Base-by-base conservation (phyloP, 2,797 vertebrate species). In the Nyctalus aviator region DNA sequence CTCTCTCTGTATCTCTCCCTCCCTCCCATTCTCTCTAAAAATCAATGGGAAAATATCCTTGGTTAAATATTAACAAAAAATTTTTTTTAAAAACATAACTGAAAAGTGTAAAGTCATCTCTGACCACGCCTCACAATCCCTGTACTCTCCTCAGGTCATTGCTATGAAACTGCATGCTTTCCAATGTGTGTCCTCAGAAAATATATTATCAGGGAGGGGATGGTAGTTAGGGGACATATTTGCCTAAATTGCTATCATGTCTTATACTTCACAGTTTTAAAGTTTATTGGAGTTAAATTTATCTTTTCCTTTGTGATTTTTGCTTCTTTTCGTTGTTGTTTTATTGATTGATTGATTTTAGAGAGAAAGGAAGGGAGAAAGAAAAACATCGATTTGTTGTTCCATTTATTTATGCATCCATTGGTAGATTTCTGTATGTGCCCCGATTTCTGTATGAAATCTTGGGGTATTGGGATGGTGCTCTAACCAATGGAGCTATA, bases 231-330 rank as follows among this genome's bases (percentile, higher is more conserved):
- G 72, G 27, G 35, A 41, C 53, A n/a, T 72, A 17, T 57, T 94
- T 88, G 27, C 57, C 57, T 94, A 27, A 57, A 55, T 93, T 35
- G 20, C 14, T 75, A 23, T 64, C 76, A n/a, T 69, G 55, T 79
- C 73, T 77, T 75, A 32, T n/a, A 69, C 44, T 50, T 37, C 68
- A 95, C 35, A 68, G n/a, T 86, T 88, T 82, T 79, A 73, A 84
- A 75, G 88, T 90, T 86, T 53, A 35, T 25, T 78, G 35, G 68
- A 81, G 15, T 90, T 72, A 50, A 18, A 84, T 59, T n/a, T 75
- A 85, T 76, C 66, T 94, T 95, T 95, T 59, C 44, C 21, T 86
- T 83, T 48, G 44, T 93, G 90, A 41, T 11, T 92, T 87, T 69
- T 87, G 37, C 6, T n/a, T 84, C 37, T 85, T 71, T 57, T 81